Evolutionary conservation across 2,888 invertebrate genomes (phyloP).

Genomic region (Phania funesta): DNA sequence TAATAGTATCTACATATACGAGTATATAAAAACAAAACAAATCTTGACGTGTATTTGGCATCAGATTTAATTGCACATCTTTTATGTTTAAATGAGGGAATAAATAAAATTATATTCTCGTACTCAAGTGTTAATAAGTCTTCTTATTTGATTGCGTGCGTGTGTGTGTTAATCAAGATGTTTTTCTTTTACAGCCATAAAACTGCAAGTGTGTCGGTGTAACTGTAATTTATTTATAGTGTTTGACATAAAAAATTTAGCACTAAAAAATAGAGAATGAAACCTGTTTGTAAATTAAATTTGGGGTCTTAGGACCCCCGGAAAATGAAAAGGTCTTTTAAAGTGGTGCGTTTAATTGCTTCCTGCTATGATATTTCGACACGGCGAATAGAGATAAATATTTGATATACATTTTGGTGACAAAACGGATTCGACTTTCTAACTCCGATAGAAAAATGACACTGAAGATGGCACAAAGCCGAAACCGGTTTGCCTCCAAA

Average conservation of each 20-base stretch:
- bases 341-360: too few relatives aligned
- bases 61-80: slow-evolving; percentile 63
- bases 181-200: background rate
- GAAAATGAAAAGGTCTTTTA: too few relatives aligned
- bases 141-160: background rate
- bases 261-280: background rate
- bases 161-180: background rate
- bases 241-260: slow-evolving; percentile 45
- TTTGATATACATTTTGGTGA: too few relatives aligned
- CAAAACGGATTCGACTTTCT: too few relatives aligned
- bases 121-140: slow-evolving; percentile 34
- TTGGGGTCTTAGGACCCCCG: too few relatives aligned
- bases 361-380: too few relatives aligned
- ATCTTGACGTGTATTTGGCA: slow-evolving; percentile 65
- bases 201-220: background rate
- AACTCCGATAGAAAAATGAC: too few relatives aligned
- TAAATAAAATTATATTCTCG: slow-evolving; percentile 21
- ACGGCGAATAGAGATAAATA: too few relatives aligned
- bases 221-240: slow-evolving; percentile 48
- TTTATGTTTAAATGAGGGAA: slow-evolving; percentile 44
- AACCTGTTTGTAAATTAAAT: background rate
- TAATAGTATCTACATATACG: too few relatives aligned
- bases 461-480: too few relatives aligned
- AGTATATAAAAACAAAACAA: slow-evolving; percentile 14
- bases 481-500: too few relatives aligned